A percentile compares a stretch with the other conserved stretches of the same genome.
Evolutionary conservation across 2,797 vertebrate species (phyloP).

Genomic region (Chloroceryle amazona): DNA sequence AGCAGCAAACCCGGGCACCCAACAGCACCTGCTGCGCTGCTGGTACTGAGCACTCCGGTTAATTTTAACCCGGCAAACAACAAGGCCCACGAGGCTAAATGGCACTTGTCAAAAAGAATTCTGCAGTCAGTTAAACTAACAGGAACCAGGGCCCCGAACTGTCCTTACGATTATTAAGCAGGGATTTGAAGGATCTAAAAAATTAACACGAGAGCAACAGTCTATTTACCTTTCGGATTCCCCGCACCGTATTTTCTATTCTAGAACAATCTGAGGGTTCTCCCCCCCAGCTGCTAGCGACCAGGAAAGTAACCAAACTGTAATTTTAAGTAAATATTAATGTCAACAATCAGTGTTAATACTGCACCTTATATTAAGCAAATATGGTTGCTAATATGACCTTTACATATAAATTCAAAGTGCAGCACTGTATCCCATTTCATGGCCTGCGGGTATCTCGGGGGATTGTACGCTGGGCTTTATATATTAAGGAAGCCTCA

Average conservation of each 20-base stretch:
- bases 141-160: neutral
- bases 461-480: neutral
- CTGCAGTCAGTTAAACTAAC: neutral
- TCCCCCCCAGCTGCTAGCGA: neutral
- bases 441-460: neutral
- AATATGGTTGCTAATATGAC: slow-evolving; percentile 49
- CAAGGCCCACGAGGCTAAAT: neutral
- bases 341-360: slow-evolving; percentile 10
- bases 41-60: neutral
- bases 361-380: slow-evolving; percentile 37
- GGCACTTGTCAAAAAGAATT: slow-evolving; percentile 41
- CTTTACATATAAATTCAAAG: slow-evolving; percentile 35
- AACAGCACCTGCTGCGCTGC: neutral
- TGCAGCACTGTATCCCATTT: neutral
- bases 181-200: neutral
- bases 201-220: slow-evolving; percentile 5
- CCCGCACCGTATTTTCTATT: rapidly evolving
- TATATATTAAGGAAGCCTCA: neutral
- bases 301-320: neutral
- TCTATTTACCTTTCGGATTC: neutral
- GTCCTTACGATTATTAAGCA: neutral
- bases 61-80: neutral
- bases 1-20: neutral
- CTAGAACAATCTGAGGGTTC: neutral
- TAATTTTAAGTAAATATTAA: slow-evolving; percentile 43